These are phyloP conservation scores for Phorcus lineatus DNA, from an alignment of 2,888 invertebrate genomes.

Conservation along the genomic window DNA sequence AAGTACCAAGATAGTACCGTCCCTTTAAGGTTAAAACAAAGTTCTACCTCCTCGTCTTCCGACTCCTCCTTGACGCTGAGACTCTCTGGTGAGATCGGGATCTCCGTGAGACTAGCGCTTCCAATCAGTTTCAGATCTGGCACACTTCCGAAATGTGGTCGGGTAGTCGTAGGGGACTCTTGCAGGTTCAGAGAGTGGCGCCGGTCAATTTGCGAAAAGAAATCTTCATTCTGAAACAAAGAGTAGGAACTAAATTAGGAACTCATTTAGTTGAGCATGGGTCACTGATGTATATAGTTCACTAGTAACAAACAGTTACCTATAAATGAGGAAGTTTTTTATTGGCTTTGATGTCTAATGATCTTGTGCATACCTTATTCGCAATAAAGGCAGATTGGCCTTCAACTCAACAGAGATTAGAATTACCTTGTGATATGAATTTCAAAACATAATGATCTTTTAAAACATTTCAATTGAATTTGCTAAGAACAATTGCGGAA, in stretches of 20 bases:
- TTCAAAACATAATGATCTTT: no score
- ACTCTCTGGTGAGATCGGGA: conserved; percentile 54
- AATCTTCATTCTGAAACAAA: conserved; percentile 62
- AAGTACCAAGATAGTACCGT: no score
- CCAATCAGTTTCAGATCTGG: conserved; percentile 63
- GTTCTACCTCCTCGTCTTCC: conserved; percentile 50
- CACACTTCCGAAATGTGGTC: conserved; percentile 63
- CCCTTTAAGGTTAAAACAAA: no score
- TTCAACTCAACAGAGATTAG: no score
- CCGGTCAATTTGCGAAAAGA: conserved; percentile 63
- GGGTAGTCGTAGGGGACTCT: conserved; percentile 39
- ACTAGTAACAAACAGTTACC: background rate
- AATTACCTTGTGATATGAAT: no score
- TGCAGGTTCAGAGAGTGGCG: conserved; percentile 61
- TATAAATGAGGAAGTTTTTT: no score
- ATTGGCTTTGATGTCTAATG: no score
- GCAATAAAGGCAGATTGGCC: no score
- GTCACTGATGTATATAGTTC: background rate
- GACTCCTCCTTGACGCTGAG: conserved; percentile 63
- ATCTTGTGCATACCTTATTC: no score
- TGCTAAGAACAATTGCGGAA: background rate
- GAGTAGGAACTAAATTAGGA: background rate
- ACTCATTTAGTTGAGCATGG: no score
- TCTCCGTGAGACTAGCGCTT: conserved; percentile 53
- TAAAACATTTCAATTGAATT: no score